Evolutionary conservation across 2,113 vertebrate species (phyloP), one percentile per base, ranked within the genome.

Genomic region (Petromus typicus): DNA sequence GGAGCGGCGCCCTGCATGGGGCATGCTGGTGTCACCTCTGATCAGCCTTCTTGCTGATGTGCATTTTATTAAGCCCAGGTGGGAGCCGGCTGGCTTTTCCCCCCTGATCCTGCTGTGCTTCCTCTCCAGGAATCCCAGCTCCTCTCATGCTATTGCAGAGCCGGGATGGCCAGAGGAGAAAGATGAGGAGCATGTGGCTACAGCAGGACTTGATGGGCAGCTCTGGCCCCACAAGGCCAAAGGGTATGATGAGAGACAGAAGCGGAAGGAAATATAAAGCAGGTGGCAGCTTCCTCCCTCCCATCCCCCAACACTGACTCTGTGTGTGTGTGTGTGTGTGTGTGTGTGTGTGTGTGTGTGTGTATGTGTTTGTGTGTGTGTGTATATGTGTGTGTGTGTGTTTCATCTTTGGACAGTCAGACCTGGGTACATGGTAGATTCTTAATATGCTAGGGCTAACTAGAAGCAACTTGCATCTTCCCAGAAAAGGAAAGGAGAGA

Each of bases 11-110:
- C 79, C 56, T 4, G n/a, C 0, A 0, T 8, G 59, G 85, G 56
- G 57, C 78, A 40, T 1, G 6, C 37, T 2, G 20, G 66, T 32
- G 63, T 94, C 94, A 45, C 79, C 45, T 66, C 64, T 32, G 80
- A 61, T 69, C 0, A 66, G 82, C 79, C 81, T 63, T 93, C 57
- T 83, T 45, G 56, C 51, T n/a, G 48, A 54, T 48, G 45, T 79
- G 57, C 71, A 27, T 94, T 90, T 90, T 92, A 92, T 89, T 83
- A 88, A 76, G 91, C 93, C 82, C 88, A 57, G n/a, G 67, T 6
- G 5, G 66, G 73, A 54, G 63, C 6, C 3, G 5, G 78, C 71
- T 30, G 34, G 45, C 57, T 40, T 88, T 89, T 92, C 73, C 88
- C 43, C 71, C 40, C 93, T 80, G 23, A 30, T 2, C 63, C 34